These are phyloP conservation scores for Piprites chloris DNA, from an alignment of 2,113 vertebrate genomes.

Conservation along the genomic window DNA sequence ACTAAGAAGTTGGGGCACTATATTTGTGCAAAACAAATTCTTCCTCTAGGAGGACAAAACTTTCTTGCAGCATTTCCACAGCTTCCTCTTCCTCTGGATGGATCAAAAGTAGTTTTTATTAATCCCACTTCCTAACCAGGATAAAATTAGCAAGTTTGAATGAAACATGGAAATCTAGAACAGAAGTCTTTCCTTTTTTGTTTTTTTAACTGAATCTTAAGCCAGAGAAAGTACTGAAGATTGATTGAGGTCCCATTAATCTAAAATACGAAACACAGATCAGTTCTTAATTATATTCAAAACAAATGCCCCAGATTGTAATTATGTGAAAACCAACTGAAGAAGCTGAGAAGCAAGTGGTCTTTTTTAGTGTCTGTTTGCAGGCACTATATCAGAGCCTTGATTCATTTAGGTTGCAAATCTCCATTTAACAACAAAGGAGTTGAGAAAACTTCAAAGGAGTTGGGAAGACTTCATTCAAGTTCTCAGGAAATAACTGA, in stretches of 20 bases:
- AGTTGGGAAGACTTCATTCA: neutral
- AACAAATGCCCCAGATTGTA: neutral
- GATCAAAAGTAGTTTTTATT: slow-evolving; percentile 57
- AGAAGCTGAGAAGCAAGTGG: neutral
- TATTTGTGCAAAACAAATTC: slow-evolving; percentile 16
- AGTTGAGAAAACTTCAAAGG: neutral
- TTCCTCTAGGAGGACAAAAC: slow-evolving; percentile 4
- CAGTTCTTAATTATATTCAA: neutral
- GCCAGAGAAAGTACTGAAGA: neutral
- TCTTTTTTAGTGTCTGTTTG: neutral
- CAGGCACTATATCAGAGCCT: neutral
- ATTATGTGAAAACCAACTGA: neutral
- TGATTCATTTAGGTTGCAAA: neutral
- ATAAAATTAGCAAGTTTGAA: slow-evolving; percentile 38
- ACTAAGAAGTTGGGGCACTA: neutral
- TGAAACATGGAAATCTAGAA: slow-evolving; percentile 29
- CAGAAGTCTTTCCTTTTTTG: neutral
- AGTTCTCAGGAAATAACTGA: neutral
- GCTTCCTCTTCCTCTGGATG: slow-evolving; percentile 48
- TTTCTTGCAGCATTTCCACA: slow-evolving; percentile 43
- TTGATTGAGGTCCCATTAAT: neutral
- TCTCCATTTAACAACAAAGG: neutral
- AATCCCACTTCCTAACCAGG: slow-evolving; percentile 35
- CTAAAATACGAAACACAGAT: neutral
- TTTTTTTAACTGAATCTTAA: neutral